Evolutionary conservation across 1,140 invertebrate species (phyloP), one percentile per base, ranked within the genome.

Genomic region (Drosophila dunni): DNA sequence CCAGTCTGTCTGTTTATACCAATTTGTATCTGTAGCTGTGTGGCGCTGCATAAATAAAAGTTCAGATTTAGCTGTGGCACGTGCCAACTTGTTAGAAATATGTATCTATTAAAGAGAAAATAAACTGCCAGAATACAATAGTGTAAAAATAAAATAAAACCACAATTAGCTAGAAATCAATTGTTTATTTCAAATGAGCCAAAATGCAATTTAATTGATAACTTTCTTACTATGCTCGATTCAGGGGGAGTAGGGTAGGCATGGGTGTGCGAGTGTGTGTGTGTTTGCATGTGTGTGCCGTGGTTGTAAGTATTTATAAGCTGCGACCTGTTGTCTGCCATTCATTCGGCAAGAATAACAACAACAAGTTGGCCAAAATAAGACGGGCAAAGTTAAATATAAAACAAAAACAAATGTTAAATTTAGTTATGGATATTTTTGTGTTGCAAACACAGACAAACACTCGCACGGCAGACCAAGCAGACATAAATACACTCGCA

Each of bases 351-450:
- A 53, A 50, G 13, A 17, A 56, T 11, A 65, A 46, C 71, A 67
- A 64, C 60, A 75, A 70, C 72, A 75, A 75, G 76, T 78, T 78
- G 76, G 76, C 76, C 72, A 78, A 75, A 75, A 75, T 71, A 75
- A 75, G 60, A 71, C 61, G 40, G 53, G 54, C 60, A 60, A 66
- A 79, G 76, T 88, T 88, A 88, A 88, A 89, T 78, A 89, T 89
- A 88, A 84, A 89, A 71, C 83, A 66, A 75, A 78, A 89, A 88
- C 85, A 88, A 84, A 75, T 89, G 74, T 88, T 88, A 89, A 84
- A 78, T 84, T 89, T 88, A 88, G 84, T 86, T 86, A 82, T 85
- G 81, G 78, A 79, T 79, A 77, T 84, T 73, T 74, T 70, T 65
- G 66, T 72, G 62, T 71, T 48, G 61, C 62, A 65, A 42, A 71